Evolutionary conservation across 2,797 vertebrate species (phyloP).

Genomic region (Antrozous pallidus): DNA sequence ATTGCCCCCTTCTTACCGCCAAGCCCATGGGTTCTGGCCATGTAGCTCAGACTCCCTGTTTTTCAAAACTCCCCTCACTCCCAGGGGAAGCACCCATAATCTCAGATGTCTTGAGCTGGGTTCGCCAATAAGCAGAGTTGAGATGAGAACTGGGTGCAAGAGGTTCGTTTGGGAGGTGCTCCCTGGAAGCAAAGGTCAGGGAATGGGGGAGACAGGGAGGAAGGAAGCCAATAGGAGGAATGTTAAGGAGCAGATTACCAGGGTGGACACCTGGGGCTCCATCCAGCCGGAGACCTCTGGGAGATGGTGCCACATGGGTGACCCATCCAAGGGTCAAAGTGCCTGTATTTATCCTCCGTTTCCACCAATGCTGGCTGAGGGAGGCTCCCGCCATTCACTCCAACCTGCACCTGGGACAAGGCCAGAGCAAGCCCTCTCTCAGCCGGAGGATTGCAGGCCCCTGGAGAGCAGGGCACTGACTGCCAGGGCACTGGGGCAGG

Average conservation of each 20-base stretch:
- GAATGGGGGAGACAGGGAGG: rapidly evolving
- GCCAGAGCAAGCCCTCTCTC: not conserved
- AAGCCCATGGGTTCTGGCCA: not conserved
- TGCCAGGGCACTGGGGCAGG: not conserved
- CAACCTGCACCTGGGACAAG: not conserved
- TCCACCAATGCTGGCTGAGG: not conserved
- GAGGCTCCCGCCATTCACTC: not conserved
- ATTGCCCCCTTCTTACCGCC: not conserved
- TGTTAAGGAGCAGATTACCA: not conserved
- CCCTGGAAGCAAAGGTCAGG: not conserved
- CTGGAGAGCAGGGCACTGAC: rapidly evolving
- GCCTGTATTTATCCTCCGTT: not conserved
- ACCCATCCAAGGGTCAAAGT: not conserved
- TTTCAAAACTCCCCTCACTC: not conserved
- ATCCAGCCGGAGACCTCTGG: not conserved
- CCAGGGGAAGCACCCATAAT: not conserved
- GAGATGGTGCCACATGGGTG: rapidly evolving
- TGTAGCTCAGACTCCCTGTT: not conserved
- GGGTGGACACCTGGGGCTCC: not conserved
- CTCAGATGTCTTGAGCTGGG: not conserved
- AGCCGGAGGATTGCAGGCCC: not conserved
- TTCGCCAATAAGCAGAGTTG: not conserved
- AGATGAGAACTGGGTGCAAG: not conserved
- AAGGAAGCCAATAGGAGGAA: not conserved
- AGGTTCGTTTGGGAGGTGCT: not conserved